Base-by-base conservation (phyloP, 2,797 vertebrate genomes). In the Erpetoichthys calabaricus region DNA sequence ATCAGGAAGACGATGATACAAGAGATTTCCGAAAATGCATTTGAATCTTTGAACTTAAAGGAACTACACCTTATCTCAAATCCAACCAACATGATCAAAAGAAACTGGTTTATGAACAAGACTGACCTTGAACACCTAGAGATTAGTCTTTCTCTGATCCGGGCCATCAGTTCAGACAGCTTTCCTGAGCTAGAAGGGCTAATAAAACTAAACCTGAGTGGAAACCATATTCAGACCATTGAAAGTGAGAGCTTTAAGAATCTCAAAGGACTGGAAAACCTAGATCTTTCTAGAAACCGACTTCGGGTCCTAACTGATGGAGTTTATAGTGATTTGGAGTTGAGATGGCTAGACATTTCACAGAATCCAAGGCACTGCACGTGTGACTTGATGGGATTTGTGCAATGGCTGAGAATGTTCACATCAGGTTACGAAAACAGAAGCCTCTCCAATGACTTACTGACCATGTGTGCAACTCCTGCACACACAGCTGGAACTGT, bases 331-430 rank as follows among this genome's bases (percentile, higher is more conserved):
- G 64, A 73, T 68, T 78, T 78, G 69, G 60, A 51, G 63, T 50
- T 75, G 74, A 76, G 72, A 57, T 72, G 63, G 49, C 47, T 59
- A 71, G 74, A 72, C 77, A 78, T 79, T 64, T 77, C 64, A 66
- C 63, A 53, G 58, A 68, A 64, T 72, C 62, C 52, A 57, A 57
- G 65, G 67, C 67, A 74, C 43, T 62, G 62, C 64, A 59, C 59
- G 67, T 61, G 57, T 57, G 68, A 74, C 75, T 74, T 71, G 25
- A 71, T 60, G 57, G 70, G 71, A 77, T 78, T 72, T 73, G 61
- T 70, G 56, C 59, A 59, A 52, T 59, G 57, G 63, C 73, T 75
- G 68, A 72, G 62, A 59, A 61, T 62, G 55, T 62, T 74, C 73
- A 68, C 59, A 63, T 69, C 70, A 51, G 65, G 63, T 63, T 66